Base-by-base conservation (phyloP, 2,888 invertebrate species). In the Stomorhina lunata region DNA sequence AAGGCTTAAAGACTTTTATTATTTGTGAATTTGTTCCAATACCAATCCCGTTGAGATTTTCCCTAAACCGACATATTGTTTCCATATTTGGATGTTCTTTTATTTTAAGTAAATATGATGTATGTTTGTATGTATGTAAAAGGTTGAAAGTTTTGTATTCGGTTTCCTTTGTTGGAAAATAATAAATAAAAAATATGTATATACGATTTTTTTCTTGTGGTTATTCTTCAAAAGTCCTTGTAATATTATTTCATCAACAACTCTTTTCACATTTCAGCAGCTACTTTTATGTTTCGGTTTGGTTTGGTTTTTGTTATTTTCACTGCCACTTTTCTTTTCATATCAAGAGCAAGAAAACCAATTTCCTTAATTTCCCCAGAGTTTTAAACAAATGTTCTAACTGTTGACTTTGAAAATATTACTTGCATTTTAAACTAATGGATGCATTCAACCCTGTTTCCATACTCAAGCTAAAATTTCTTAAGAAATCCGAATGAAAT, bases 341-440 rank as follows among this genome's bases (percentile, higher is more conserved):
- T 32, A 59, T 59, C 48, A 48, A 34, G 15, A 72, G 43, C 32
- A 69, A 66, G 40, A 65, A 72, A 72, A 72, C 34, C 72, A 66
- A 61, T 81, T 71, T 81, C 55, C 53, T 77, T 81, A 77, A 81
- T 81, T 81, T 81, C 81, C 72, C 81, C 12, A 61, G 72, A 55
- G 81, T 40, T 65, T 43, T 66, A 76, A 53, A 76, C 50, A 68
- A 75, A 72, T 57, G 57, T 53, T 76, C 65, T 68, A 50, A 59
- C 71, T 81, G 66, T 72, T 77, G 81, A 81, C 81, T 68, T 81
- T 77, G 77, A 77, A 72, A 81, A 77, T 45, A 77, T 77, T 77
- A 77, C 77, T 72, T 66, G 72, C 72, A 72, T 81, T 77, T 81
- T 34, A 50, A 68, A 81, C 53, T 77, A 81, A 77, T 81, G 77